Evolutionary conservation across 2,888 invertebrate genomes (phyloP).

Genomic region (Bimastos eiseni): DNA sequence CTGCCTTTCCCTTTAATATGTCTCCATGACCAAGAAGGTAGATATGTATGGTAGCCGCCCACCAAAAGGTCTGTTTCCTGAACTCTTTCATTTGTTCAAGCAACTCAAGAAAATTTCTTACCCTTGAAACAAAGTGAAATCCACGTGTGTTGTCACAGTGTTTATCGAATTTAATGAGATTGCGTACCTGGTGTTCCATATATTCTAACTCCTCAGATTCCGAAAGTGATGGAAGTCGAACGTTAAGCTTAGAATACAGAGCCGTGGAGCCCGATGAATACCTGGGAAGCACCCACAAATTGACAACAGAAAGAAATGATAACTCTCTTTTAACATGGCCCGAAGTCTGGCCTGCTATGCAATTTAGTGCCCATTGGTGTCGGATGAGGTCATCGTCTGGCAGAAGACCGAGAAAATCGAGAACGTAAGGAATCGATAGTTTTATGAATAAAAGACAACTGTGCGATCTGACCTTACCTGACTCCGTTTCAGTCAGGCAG

Average conservation of each 20-base stretch:
- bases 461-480: background rate
- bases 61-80: background rate
- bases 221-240: too few relatives aligned
- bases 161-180: background rate
- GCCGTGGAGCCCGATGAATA: background rate
- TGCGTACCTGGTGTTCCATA: background rate
- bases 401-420: background rate
- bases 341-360: background rate
- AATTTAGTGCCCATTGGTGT: background rate
- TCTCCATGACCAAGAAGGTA: background rate
- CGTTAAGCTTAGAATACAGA: background rate
- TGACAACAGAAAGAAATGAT: background rate
- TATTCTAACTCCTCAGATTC: constrained; percentile 13
- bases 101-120: background rate
- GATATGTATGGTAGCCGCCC: background rate
- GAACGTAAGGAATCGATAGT: background rate
- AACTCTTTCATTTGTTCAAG: background rate
- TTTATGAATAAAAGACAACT: background rate
- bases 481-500: background rate
- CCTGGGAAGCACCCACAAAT: background rate
- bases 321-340: background rate
- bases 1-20: background rate
- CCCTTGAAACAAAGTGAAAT: background rate
- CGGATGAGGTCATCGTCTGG: background rate
- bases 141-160: background rate